Percentiles rank a stretch among this genome's conserved stretches.
phyloP scores from a whole-genome alignment of 2,888 invertebrate species.

The Stratiomys singularior region DNA sequence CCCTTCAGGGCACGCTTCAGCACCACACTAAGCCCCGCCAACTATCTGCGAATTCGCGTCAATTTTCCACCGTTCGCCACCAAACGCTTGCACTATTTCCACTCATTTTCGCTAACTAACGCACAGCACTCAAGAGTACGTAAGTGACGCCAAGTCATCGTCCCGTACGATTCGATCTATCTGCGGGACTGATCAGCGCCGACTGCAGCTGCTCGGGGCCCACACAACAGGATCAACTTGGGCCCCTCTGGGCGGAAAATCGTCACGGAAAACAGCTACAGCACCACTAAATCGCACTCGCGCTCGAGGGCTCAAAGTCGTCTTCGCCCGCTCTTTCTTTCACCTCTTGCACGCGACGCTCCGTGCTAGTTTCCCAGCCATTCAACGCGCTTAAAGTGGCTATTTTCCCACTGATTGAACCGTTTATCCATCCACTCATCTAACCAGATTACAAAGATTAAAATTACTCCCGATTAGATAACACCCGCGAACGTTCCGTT shows the following conservation, averaged over 20 bases:
- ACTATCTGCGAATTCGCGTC: neutral
- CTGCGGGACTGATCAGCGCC: slow-evolving; percentile 29
- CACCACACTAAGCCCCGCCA: slow-evolving; percentile 13
- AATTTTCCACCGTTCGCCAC: slow-evolving; percentile 16
- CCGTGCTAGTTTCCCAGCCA: slow-evolving; percentile 9
- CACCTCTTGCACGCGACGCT: slow-evolving; percentile 10
- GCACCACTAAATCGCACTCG: neutral
- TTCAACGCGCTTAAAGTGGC: slow-evolving; percentile 8
- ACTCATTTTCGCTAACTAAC: slow-evolving; percentile 9
- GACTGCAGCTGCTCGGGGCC: neutral
- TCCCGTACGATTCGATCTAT: neutral
- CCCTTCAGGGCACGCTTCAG: neutral
- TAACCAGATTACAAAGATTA: neutral
- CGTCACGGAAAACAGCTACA: neutral
- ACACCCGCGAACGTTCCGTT: neutral
- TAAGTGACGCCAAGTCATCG: neutral
- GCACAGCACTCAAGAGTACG: neutral
- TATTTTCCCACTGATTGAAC: neutral
- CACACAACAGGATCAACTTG: slow-evolving; percentile 1
- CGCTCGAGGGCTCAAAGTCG: slow-evolving; percentile 10
- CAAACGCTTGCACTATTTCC: slow-evolving; percentile 1
- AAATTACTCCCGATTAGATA: slow-evolving; percentile 25
- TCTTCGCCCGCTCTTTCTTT: neutral
- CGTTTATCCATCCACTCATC: neutral
- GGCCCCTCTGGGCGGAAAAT: slow-evolving; percentile 27